phyloP scores from a whole-genome alignment of 2,888 invertebrate genomes.

The Aphodius granarius region DNA sequence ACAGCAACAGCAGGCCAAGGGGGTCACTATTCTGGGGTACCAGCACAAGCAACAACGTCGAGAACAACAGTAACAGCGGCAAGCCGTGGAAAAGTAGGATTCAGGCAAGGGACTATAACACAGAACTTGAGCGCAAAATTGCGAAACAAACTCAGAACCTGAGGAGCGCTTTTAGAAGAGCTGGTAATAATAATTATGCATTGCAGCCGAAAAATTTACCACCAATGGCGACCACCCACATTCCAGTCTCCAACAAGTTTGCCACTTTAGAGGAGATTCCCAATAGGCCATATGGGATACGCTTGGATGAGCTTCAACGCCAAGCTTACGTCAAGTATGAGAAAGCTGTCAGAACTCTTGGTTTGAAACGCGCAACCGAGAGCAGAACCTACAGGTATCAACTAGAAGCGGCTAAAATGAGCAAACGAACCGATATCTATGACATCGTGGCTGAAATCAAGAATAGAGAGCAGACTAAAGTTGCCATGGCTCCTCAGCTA shows the following conservation, averaged over 20 bases:
- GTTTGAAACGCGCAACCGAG: background rate
- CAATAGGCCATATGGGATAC: background rate
- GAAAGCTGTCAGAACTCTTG: conserved; percentile 17
- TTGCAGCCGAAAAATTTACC: conserved; percentile 20
- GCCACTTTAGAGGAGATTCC: background rate
- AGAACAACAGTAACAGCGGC: background rate
- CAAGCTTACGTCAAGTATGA: conserved; percentile 17
- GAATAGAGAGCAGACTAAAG: conserved; percentile 4
- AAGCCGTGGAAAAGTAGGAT: background rate
- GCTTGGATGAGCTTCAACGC: conserved; percentile 9
- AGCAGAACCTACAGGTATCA: conserved; percentile 14
- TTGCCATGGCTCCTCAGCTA: conserved; percentile 23
- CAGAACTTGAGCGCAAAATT: background rate
- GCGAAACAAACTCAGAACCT: background rate
- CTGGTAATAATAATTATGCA: background rate
- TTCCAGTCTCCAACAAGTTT: background rate
- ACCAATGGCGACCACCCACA: conserved; percentile 13
- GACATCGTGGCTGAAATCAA: conserved; percentile 12
- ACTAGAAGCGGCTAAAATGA: conserved; percentile 16
- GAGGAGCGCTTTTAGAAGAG: background rate
- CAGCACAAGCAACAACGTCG: background rate
- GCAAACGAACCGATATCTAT: conserved; percentile 11
- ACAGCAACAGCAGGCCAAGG: background rate
- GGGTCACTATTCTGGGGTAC: background rate
- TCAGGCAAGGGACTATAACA: background rate